A percentile compares a stretch with the other conserved stretches of the same genome.
Evolutionary conservation across 2,888 invertebrate species (phyloP).

Genomic region (Corythucha ciliata): DNA sequence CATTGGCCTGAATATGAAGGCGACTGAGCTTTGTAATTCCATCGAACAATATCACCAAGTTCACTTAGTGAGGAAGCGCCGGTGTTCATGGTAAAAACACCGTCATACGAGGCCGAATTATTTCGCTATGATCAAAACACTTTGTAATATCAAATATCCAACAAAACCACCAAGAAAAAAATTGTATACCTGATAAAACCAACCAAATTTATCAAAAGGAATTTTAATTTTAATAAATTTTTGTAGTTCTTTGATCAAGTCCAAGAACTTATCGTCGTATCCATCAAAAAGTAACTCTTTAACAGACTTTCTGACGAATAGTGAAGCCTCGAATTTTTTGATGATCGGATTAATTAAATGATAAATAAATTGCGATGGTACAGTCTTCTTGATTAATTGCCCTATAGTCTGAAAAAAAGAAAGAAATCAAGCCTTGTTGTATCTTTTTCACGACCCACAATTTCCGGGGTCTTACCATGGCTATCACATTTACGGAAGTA

Average conservation of each 20-base stretch:
- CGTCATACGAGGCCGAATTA: constrained; percentile 61
- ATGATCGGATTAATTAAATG: constrained; percentile 20
- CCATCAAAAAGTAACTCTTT: constrained; percentile 69
- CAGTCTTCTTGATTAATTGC: constrained; percentile 14
- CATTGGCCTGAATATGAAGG: constrained; percentile 48
- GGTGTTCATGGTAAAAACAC: constrained; percentile 65
- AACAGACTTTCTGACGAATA: constrained; percentile 50
- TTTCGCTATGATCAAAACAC: constrained; percentile 52
- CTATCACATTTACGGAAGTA: constrained; percentile 65
- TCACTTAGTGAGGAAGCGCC: constrained; percentile 52
- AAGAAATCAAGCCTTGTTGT: constrained; percentile 1
- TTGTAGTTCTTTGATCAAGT: constrained; percentile 38
- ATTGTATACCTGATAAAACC: constrained; percentile 57
- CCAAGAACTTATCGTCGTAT: constrained; percentile 63
- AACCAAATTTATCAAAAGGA: constrained; percentile 67
- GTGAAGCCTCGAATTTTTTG: constrained; percentile 21
- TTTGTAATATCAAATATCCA: background rate
- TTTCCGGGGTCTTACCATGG: constrained; percentile 54
- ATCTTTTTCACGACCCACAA: background rate
- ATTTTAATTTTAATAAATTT: constrained; percentile 32
- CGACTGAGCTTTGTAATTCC: constrained; percentile 58
- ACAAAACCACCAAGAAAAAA: constrained; percentile 3
- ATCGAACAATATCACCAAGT: constrained; percentile 59
- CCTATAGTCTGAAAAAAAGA: constrained; percentile 27
- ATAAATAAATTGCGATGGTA: constrained; percentile 13